Base-by-base conservation (phyloP, 2,888 invertebrate genomes). In the Morinoia aosen region DNA sequence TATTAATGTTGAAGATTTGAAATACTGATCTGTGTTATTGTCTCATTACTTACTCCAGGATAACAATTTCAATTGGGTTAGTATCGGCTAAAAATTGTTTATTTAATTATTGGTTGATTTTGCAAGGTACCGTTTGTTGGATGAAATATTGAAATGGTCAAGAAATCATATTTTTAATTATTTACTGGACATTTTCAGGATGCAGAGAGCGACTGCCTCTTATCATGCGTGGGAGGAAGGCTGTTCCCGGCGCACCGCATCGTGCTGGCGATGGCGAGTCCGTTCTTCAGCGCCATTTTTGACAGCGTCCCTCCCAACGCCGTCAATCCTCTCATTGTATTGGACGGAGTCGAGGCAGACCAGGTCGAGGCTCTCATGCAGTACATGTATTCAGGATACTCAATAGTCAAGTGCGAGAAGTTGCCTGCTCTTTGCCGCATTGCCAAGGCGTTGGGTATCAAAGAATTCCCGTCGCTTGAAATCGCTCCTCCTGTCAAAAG, bases 371-470 rank as follows among this genome's bases (percentile, higher is more conserved):
- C 61, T n/a, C 95, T 96, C 25, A 90, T 96, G 39, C 88, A 88
- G 58, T 96, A 96, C 64, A 95, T 96, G 95, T 96, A 96, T 88
- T 76, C 88, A 11, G 96, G 96, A 25, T 94, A 96, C 25, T 95
- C 95, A 12, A 90, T 91, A 10, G 95, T 96, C 7, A 94, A 95
- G 40, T 91, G 93, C 57, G 91, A 58, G 61, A 58, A 93, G 58
- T 64, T 95, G 61, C 91, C 93, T 39, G 56, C 93, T 4, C 93
- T 95, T 40, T 95, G 95, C 57, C 88, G 93, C 16, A 93, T 57
- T 14, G 95, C 95, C 12, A 95, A 95, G 76, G 58, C 93, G 25
- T 48, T 95, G 48, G 58, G 88, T 11, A 95, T 95, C 61, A 95
- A 95, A 91, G 95, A 93, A 33, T 95, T 95, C 48, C 91, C 91